Base-by-base conservation (phyloP, 2,888 invertebrate genomes). In the Acleris sparsana region DNA sequence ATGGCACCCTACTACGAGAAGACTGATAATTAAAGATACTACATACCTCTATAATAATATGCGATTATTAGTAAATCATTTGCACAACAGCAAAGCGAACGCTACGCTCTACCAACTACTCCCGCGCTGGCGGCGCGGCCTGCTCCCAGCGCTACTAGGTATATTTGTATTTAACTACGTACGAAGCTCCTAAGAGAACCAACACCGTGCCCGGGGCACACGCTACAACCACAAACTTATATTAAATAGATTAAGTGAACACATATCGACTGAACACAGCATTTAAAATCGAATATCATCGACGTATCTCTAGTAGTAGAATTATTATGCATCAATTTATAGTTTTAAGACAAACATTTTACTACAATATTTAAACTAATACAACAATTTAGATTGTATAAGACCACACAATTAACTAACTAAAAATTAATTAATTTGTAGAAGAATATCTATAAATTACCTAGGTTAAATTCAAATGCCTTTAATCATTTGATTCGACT, bases 301-400 rank as follows among this genome's bases (percentile, higher is more conserved):
- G 76, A 80, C 71, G 74, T 71, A 74, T 78, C 77, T 78, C 77
- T 74, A 75, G 76, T 77, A 79, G 79, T 82, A 80, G 72, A 80
- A 72, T 62, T 49, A 65, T 70, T 62, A 53, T 62, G 62, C 43
- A 52, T 57, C 74, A 73, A 78, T 82, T 73, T 75, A 79, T 79
- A 78, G 69, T 77, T 78, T 76, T 77, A 73, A 74, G 76, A 75
- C 83, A 83, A 80, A 75, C 85, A 87, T 87, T 88, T 86, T 61
- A 76, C 88, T 88, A 88, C 79, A 84, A 88, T 85, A 88, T 87
- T 87, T 88, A 76, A 84, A 85, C 88, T 89, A 89, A 86, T 80
- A 81, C 79, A 80, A 83, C 75, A 78, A 76, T 78, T 78, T 79
- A 77, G 74, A 77, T 78, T 79, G 78, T 82, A 80, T 80, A 79